Conservation (phyloP, 1,140 invertebrate species). For the Cephus cinctus region DNA sequence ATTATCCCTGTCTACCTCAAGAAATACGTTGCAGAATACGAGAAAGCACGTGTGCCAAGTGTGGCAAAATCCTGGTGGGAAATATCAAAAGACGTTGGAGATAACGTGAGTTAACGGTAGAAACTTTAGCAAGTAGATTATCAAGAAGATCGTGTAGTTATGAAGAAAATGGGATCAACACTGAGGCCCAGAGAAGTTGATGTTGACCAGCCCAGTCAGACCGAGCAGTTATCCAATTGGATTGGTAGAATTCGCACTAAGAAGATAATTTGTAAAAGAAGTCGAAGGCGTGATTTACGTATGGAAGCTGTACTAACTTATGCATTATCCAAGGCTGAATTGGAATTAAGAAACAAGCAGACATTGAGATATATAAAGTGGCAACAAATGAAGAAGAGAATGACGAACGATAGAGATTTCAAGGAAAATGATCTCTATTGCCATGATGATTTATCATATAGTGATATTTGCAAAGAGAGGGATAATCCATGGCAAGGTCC, state of each 20-base stretch:
- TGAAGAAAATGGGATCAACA: constrained; percentile 18
- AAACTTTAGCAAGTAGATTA: too few species aligned
- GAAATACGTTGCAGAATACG: too few species aligned
- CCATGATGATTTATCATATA: not conserved
- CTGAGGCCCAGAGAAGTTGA: constrained; percentile 23
- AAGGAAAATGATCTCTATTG: constrained; percentile 11
- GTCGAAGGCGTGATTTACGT: constrained; percentile 46
- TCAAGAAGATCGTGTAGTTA: too few species aligned
- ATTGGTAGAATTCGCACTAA: constrained; percentile 51
- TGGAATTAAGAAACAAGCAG: constrained; percentile 49
- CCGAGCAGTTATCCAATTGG: constrained; percentile 49
- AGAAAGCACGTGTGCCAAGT: too few species aligned
- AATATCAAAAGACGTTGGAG: too few species aligned
- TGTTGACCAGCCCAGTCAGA: constrained; percentile 29
- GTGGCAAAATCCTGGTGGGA: too few species aligned
- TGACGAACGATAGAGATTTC: constrained; percentile 14
- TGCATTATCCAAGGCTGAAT: constrained; percentile 45
- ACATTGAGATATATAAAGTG: constrained; percentile 43
- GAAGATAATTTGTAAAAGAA: constrained; percentile 42
- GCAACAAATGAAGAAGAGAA: constrained; percentile 42
- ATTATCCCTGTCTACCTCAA: too few species aligned
- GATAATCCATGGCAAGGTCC: constrained; percentile 26
- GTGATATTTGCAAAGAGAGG: not conserved
- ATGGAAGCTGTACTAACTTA: constrained; percentile 51
- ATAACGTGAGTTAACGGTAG: too few species aligned